Base-by-base conservation (phyloP, 2,888 invertebrate species). In the Peribatodes rhomboidaria region DNA sequence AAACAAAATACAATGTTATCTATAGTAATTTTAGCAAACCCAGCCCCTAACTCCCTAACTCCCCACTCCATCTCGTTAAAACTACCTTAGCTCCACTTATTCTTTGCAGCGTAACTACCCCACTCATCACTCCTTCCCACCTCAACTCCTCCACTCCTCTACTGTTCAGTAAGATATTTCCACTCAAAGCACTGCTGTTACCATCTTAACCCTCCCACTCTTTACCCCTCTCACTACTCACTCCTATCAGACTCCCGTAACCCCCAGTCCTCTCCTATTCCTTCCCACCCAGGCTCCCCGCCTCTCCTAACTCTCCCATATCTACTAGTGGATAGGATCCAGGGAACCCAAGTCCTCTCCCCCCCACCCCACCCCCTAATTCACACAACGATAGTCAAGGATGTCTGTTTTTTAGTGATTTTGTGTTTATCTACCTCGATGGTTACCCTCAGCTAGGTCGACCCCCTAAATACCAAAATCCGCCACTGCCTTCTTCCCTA, bases 21-120 rank as follows among this genome's bases (percentile, higher is more conserved):
- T 50, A 37, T 20, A 50, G 18, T 50, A 50, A 20, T 50, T 18
- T n/a, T 33, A 35, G 50, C n/a, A 35, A 20, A 50, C 13, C 13
- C 35, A 18, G 7, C 18, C 13, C 11, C 18, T 13, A 11, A 33
- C 33, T 35, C 35, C 18, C 50, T 13, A 33, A 11, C 50, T n/a
- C 18, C n/a, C 16, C 8, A 14, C 31, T 33, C 14, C 31, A 14
- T 14, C 47, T 14, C 1, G 16, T 0, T 8, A 7, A 6, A 3
- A 11, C 16, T 11, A 8, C 41, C 16, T 1, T 41, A n/a, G n/a
- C 27, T 27, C 27, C 6, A 27, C 27, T 27, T 27, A 27, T 6
- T 27, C 27, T 27, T 27, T 27, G 6, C 27, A 4, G 3, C 10
- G 8, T 10, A 20, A 10, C 18, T 11, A 18, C 11, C 16, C 42